Base-by-base conservation (phyloP, 2,888 invertebrate species). In the Drosophila borealis region DNA sequence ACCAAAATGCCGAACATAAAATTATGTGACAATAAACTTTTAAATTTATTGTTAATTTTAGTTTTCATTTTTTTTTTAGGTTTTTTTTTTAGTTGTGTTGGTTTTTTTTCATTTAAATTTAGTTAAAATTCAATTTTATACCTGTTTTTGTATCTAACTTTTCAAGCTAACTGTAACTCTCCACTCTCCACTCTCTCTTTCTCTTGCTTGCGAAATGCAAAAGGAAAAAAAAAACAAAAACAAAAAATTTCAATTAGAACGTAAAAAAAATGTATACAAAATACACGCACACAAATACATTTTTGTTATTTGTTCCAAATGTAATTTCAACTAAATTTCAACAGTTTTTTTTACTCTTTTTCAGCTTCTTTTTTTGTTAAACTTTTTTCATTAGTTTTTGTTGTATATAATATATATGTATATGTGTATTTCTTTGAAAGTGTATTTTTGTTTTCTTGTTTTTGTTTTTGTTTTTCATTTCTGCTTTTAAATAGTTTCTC, bases 401-500 rank as follows among this genome's bases (percentile, higher is more conserved):
- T 66, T 59, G 54, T 70, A 50, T 68, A 61, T 67, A 42, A 36
- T 54, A 36, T 55, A 9, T 60, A 36, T 57, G 33, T 60, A 44
- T 55, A 48, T 44, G 37, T 46, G 21, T 42, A 34, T 51, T 55
- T 56, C 41, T 29, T 66, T 39, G 50, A 56, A 49, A 13, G 61
- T 62, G 36, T 17, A 17, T 41, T 74, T 66, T 59, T 66, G 10
- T 60, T 64, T 66, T 51, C 33, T 53, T 50, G 50, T 70, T 69
- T 46, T 49, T 29, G 57, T 71, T 70, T 41, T 49, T 29, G 29
- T 29, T 50, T 60, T 59, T 49, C 21, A 17, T 46, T 59, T 39
- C 34, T 67, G 62, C 46, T 45, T 68, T 81, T 89, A 81, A 77
- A 82, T 84, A 81, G 81, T 89, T 85, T 80, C 70, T 85, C 81